Conservation (phyloP, 1,140 invertebrate genomes). For the Homalodisca vitripennis region DNA sequence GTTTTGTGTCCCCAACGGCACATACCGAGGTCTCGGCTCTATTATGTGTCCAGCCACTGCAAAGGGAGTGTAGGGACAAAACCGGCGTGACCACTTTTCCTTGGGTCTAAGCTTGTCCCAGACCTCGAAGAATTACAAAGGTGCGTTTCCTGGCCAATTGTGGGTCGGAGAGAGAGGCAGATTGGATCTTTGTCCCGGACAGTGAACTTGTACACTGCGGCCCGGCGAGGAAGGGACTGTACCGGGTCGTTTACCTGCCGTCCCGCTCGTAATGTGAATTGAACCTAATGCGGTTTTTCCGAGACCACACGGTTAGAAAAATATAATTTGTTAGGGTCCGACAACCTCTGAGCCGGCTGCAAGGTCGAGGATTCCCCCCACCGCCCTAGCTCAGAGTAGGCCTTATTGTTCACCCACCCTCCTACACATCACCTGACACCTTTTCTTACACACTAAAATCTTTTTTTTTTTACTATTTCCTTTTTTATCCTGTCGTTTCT, state of each 20-base stretch:
- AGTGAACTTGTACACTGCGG: background rate
- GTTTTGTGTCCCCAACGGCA: background rate
- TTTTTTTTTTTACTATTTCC: too few species aligned
- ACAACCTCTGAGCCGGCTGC: background rate
- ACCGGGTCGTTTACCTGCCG: slow-evolving; percentile 8
- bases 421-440: slow-evolving; percentile 8
- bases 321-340: slow-evolving; percentile 27
- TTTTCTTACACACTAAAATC: slow-evolving; percentile 9
- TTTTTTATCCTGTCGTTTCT: slow-evolving; percentile 12
- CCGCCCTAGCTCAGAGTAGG: too few species aligned
- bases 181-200: background rate
- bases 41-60: background rate
- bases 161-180: too few species aligned
- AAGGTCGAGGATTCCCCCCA: slow-evolving; percentile 11
- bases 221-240: background rate
- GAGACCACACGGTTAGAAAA: slow-evolving; percentile 18
- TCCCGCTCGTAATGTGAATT: slow-evolving; percentile 18
- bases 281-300: slow-evolving; percentile 16
- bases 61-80: background rate
- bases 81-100: background rate
- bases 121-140: background rate
- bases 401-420: background rate
- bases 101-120: background rate
- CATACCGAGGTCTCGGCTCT: background rate
- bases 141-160: too few species aligned